Conservation (phyloP, 2,888 invertebrate species). For the Ochropleura plecta region DNA sequence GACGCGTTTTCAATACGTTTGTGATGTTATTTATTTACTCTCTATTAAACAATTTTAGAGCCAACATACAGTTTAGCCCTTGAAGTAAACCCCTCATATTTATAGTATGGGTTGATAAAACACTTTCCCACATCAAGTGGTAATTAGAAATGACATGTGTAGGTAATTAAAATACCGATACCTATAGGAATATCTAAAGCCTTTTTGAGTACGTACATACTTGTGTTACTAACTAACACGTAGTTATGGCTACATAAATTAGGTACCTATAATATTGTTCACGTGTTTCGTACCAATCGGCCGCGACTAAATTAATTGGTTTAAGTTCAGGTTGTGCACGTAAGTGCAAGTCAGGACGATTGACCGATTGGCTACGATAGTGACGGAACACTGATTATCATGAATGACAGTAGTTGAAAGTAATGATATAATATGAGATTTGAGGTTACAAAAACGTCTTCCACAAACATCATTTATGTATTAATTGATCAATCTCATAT, state of each 20-base stretch:
- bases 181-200: conserved; percentile 17
- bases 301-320: background rate
- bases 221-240: background rate
- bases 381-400: background rate
- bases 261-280: background rate
- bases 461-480: background rate
- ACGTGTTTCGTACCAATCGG: conserved; percentile 7
- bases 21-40: background rate
- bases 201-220: background rate
- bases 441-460: background rate
- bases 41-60: background rate
- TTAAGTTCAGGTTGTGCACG: background rate
- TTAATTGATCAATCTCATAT: background rate
- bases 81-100: background rate
- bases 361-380: background rate
- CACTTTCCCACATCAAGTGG: conserved; percentile 25
- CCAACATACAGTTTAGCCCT: background rate
- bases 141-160: conserved; percentile 36
- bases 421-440: background rate
- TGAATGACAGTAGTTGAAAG: background rate
- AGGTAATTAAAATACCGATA: conserved; percentile 11
- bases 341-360: conserved; percentile 19
- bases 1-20: background rate
- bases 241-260: background rate
- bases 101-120: conserved; percentile 18